These are phyloP conservation scores for Helogale parvula DNA, from an alignment of 2,113 vertebrate genomes.

Conservation along the genomic window DNA sequence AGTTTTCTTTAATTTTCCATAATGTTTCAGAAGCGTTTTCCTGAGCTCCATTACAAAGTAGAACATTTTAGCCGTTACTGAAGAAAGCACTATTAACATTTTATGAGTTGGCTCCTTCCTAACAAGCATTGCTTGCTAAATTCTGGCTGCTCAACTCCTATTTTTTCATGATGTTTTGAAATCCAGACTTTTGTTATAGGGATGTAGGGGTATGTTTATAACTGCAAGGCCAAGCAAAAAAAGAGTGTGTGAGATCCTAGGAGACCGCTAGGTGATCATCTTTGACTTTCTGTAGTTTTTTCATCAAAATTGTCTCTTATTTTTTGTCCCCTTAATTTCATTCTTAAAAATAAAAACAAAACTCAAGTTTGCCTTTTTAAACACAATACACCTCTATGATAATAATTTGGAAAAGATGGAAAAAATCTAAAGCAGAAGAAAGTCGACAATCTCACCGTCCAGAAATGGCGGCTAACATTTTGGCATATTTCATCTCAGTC, in stretches of 20 bases:
- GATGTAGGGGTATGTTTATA: neutral
- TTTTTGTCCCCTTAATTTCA: neutral
- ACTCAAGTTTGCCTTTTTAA: neutral
- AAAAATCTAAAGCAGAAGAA: constrained; percentile 9
- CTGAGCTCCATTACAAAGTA: neutral
- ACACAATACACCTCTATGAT: neutral
- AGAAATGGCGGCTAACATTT: neutral
- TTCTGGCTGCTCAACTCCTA: neutral
- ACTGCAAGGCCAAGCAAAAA: neutral
- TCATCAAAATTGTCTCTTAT: neutral
- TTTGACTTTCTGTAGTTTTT: neutral
- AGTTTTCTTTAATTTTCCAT: constrained; percentile 19
- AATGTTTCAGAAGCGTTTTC: constrained; percentile 34
- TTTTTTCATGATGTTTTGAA: neutral
- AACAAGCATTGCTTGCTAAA: constrained; percentile 24
- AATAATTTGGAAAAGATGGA: neutral
- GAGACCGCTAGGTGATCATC: neutral
- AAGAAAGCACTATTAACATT: constrained; percentile 50
- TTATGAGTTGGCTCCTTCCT: constrained; percentile 28
- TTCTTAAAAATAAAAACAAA: constrained; percentile 3
- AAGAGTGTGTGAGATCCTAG: neutral
- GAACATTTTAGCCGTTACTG: constrained; percentile 26
- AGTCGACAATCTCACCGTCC: neutral
- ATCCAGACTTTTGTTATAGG: neutral
- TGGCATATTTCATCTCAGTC: neutral